Conservation (phyloP, 2,888 invertebrate species). For the Ypsolopha sequella region DNA sequence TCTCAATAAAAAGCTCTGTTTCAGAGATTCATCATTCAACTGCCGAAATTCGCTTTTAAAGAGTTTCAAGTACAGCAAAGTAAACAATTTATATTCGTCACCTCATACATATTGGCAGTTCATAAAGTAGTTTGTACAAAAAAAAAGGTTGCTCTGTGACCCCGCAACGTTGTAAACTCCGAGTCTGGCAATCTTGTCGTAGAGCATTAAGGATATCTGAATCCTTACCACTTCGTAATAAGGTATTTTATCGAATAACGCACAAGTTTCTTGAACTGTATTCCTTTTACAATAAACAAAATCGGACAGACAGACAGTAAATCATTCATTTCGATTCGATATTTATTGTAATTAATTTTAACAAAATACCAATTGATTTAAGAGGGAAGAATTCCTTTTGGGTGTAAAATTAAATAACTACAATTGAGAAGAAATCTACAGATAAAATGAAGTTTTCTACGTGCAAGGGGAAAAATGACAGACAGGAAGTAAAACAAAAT, state of each 20-base stretch:
- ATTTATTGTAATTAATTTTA: conserved; percentile 8
- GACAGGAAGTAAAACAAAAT: too few species aligned
- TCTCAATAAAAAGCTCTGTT: conserved; percentile 13
- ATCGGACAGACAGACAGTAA: not conserved
- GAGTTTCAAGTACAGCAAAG: conserved; percentile 11
- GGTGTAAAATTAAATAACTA: not conserved
- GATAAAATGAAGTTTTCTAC: too few species aligned
- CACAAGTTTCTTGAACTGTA: too few species aligned
- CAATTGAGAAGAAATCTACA: too few species aligned
- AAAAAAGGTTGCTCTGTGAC: conserved; percentile 6
- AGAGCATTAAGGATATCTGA: too few species aligned
- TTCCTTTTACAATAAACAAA: not conserved
- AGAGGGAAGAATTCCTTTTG: not conserved
- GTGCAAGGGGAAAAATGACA: too few species aligned
- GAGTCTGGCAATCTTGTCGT: too few species aligned
- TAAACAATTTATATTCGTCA: conserved; percentile 19
- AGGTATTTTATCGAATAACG: too few species aligned
- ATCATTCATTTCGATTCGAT: not conserved
- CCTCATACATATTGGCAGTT: conserved; percentile 14
- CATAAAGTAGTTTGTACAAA: conserved; percentile 1
- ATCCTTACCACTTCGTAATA: too few species aligned
- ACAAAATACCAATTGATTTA: conserved; percentile 7
- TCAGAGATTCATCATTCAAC: conserved; percentile 17
- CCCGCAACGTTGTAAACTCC: conserved; percentile 5
- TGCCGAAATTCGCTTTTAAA: conserved; percentile 17